These are phyloP conservation scores for Trachelus tabidus DNA, from an alignment of 2,888 invertebrate species.

Conservation along the genomic window DNA sequence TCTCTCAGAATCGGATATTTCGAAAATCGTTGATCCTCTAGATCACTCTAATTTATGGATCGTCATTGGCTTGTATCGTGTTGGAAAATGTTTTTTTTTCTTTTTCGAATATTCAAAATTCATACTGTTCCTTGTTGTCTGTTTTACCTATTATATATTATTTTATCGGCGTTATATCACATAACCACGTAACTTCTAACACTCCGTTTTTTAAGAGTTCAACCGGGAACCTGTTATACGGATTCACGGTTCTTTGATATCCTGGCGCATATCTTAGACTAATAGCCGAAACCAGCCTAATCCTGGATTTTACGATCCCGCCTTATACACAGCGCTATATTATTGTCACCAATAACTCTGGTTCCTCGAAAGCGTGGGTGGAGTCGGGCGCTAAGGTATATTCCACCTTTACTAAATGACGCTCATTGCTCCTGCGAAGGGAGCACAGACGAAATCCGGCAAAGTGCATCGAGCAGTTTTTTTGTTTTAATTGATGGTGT, in stretches of 20 bases:
- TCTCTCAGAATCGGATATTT: background rate
- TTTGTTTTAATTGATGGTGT: background rate
- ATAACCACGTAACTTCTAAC: background rate
- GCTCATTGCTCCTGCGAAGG: background rate
- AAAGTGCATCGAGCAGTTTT: background rate
- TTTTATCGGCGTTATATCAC: background rate
- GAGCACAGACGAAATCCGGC: background rate
- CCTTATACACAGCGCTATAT: constrained; percentile 24
- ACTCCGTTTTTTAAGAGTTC: background rate
- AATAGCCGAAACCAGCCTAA: constrained; percentile 54
- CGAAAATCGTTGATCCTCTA: background rate
- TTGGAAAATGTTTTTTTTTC: background rate
- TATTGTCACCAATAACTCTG: constrained; percentile 33
- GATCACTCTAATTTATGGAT: background rate
- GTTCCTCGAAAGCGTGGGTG: constrained; percentile 12
- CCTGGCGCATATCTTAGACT: constrained; percentile 50
- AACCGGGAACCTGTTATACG: constrained; percentile 4
- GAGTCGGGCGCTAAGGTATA: background rate
- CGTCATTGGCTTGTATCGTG: background rate
- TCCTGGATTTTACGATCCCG: constrained; percentile 52
- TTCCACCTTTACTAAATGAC: background rate
- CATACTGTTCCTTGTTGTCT: background rate
- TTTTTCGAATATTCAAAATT: background rate
- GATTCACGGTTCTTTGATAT: constrained; percentile 32
- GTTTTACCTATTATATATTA: background rate